Evolutionary conservation across 1,140 invertebrate genomes (phyloP).

Genomic region (Rhyzopertha dominica): DNA sequence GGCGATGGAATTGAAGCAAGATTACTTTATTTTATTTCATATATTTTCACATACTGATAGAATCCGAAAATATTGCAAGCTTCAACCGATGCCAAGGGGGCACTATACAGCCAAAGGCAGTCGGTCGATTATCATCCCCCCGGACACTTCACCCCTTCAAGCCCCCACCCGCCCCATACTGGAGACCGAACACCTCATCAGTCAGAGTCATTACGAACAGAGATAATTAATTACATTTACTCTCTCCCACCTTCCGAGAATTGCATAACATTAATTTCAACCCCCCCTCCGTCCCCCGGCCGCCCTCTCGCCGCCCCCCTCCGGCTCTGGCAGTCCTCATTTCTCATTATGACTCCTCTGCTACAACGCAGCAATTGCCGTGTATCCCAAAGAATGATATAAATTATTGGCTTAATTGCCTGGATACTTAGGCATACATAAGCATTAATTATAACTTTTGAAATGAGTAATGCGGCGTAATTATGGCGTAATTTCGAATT

Average conservation of each 20-base stretch:
- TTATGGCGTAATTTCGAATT: too few relatives aligned
- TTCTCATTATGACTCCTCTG: conserved; percentile 44
- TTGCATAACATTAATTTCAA: conserved; percentile 49
- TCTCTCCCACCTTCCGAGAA: conserved; percentile 46
- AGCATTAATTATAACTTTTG: conserved; percentile 34
- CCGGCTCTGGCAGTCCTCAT: conserved; percentile 35
- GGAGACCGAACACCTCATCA: conserved; percentile 46
- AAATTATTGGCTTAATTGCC: conserved; percentile 37
- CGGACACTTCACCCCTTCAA: conserved; percentile 13
- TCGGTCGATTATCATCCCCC: conserved; percentile 31
- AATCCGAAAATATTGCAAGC: too few relatives aligned
- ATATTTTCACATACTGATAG: too few relatives aligned
- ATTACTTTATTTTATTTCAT: too few relatives aligned
- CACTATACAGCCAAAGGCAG: conserved; percentile 9
- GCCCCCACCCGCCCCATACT: conserved; percentile 18
- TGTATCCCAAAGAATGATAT: conserved; percentile 34
- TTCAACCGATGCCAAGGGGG: conserved; percentile 7
- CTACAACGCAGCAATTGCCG: conserved; percentile 31
- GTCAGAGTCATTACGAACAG: conserved; percentile 48
- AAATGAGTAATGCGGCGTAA: conserved; percentile 30
- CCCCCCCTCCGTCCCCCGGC: conserved; percentile 22
- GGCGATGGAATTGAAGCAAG: too few relatives aligned
- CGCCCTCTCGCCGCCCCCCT: conserved; percentile 19
- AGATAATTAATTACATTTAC: conserved; percentile 49
- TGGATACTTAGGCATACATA: conserved; percentile 30